phyloP scores from a whole-genome alignment of 2,888 invertebrate genomes.

The Platycheirus rosarum region DNA sequence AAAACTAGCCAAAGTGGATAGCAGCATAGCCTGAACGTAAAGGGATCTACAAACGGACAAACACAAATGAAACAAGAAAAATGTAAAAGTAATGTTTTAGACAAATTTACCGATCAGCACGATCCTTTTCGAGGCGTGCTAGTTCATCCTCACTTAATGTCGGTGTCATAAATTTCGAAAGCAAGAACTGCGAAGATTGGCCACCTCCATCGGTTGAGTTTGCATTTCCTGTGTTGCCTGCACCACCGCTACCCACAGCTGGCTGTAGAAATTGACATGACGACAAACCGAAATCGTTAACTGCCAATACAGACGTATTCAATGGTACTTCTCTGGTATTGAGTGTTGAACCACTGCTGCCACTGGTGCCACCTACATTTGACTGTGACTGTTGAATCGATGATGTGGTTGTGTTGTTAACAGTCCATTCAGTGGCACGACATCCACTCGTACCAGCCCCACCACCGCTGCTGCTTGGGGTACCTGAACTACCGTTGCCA shows the following conservation, averaged over 20 bases:
- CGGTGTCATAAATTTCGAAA: conserved; percentile 84
- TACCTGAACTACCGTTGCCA: conserved; percentile 80
- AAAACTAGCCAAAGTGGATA: conserved; percentile 84
- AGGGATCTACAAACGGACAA: conserved; percentile 80
- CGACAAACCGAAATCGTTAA: conserved; percentile 77
- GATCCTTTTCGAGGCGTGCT: conserved; percentile 84
- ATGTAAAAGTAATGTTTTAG: background rate
- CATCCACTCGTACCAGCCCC: conserved; percentile 75
- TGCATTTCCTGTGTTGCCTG: conserved; percentile 73
- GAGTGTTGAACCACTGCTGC: conserved; percentile 80
- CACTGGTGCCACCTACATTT: conserved; percentile 80
- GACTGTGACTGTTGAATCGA: conserved; percentile 81
- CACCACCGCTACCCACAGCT: conserved; percentile 77
- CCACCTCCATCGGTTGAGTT: conserved; percentile 75
- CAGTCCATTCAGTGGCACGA: conserved; percentile 81
- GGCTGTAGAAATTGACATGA: conserved; percentile 76
- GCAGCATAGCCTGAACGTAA: conserved; percentile 88
- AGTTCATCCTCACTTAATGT: conserved; percentile 84
- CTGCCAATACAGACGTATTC: conserved; percentile 77
- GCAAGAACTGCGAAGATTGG: conserved; percentile 79
- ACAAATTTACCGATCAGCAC: conserved; percentile 83
- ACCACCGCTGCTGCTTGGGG: conserved; percentile 75
- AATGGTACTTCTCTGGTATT: conserved; percentile 81
- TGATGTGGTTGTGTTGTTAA: conserved; percentile 79
- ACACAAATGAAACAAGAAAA: conserved; percentile 1